Conservation (phyloP, 2,797 vertebrate genomes). For the Parauchenoglanis ngamensis region DNA sequence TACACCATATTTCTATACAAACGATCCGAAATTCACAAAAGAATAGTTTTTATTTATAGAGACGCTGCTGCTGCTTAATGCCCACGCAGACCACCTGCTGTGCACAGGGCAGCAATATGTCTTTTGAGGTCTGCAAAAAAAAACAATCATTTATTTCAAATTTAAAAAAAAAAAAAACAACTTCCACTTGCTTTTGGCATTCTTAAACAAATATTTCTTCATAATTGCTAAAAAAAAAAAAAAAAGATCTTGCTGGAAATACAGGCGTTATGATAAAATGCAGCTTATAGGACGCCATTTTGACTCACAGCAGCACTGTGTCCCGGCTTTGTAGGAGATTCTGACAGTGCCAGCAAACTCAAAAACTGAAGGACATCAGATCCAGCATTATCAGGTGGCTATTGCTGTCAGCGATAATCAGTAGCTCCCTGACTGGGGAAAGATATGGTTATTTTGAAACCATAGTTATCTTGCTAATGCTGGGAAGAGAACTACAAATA, state of each 20-base stretch:
- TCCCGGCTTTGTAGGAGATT: neutral
- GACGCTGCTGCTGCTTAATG: neutral
- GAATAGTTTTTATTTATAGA: neutral
- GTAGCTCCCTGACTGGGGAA: neutral
- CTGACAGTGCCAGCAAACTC: neutral
- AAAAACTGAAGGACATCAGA: neutral
- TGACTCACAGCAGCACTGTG: neutral
- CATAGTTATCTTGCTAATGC: too few relatives aligned
- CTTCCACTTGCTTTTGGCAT: neutral
- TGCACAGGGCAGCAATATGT: neutral
- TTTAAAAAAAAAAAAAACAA: neutral
- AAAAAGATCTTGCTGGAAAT: neutral
- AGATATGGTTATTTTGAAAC: too few relatives aligned
- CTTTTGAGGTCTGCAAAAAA: slow-evolving; percentile 3
- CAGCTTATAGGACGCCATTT: neutral
- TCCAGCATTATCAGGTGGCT: neutral
- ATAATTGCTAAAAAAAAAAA: too few relatives aligned
- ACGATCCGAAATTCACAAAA: neutral
- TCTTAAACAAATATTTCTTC: neutral
- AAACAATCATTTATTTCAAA: neutral
- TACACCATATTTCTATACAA: neutral
- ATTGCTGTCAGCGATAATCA: neutral
- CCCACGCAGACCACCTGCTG: neutral
- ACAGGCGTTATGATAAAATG: neutral
- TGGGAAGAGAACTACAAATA: too few relatives aligned